Percentiles rank a stretch among this genome's conserved stretches.
Conservation (phyloP, 2,797 vertebrate species). For the Gymnodraco acuticeps region DNA sequence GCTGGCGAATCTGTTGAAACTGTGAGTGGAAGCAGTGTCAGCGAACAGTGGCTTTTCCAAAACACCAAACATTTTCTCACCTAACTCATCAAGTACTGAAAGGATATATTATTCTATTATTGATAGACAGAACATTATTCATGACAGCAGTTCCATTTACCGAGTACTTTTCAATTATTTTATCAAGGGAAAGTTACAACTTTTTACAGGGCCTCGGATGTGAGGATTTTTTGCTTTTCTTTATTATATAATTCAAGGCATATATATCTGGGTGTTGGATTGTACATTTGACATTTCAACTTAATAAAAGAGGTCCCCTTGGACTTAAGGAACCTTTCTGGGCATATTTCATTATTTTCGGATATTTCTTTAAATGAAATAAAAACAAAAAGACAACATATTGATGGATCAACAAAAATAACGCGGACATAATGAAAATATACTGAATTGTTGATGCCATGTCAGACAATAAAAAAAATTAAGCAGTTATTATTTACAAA, state of each 20-base stretch:
- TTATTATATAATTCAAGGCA: neutral
- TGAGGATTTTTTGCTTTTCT: neutral
- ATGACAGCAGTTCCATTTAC: neutral
- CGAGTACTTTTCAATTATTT: neutral
- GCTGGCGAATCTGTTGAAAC: slow-evolving; percentile 89
- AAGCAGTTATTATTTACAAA: neutral
- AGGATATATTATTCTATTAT: neutral
- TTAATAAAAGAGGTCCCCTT: neutral
- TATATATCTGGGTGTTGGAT: neutral
- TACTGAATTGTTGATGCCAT: neutral
- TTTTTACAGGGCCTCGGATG: neutral
- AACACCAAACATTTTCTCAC: neutral
- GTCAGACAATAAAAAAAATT: neutral
- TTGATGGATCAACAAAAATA: neutral
- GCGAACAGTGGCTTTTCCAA: neutral
- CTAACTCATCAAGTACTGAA: neutral
- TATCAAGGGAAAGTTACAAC: neutral
- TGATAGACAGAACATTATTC: neutral
- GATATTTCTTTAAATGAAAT: no score
- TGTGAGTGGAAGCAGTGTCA: slow-evolving; percentile 54
- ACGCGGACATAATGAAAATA: neutral
- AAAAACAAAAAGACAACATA: no score
- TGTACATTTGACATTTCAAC: no score
- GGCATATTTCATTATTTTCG: neutral
- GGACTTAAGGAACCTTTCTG: neutral